Evolutionary conservation across 1,140 invertebrate genomes (phyloP).

Genomic region (Solen grandis): DNA sequence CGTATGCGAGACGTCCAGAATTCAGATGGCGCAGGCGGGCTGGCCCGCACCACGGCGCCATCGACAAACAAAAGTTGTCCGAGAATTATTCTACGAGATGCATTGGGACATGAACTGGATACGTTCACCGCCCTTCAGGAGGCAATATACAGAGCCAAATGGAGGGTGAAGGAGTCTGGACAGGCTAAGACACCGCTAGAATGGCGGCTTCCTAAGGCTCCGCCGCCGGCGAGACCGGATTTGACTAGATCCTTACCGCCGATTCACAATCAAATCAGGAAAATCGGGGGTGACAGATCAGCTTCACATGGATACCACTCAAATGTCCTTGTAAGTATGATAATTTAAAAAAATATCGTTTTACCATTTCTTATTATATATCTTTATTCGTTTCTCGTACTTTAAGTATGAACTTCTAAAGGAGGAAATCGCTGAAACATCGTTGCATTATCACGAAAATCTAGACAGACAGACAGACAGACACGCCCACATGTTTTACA

Average conservation of each 20-base stretch:
- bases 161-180: conserved; percentile 62
- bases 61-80: conserved; percentile 43
- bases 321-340: conserved; percentile 28
- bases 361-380: too few relatives aligned
- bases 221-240: conserved; percentile 71
- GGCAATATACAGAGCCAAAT: conserved; percentile 73
- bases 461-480: too few relatives aligned
- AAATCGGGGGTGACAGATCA: not conserved
- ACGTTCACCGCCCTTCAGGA: conserved; percentile 75
- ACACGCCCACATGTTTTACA: too few relatives aligned
- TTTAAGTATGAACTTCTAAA: too few relatives aligned
- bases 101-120: conserved; percentile 65
- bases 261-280: not conserved
- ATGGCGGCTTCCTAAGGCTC: conserved; percentile 75
- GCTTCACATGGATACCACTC: not conserved
- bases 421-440: too few relatives aligned
- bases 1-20: conserved; percentile 13
- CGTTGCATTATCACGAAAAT: too few relatives aligned
- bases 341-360: too few relatives aligned
- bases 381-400: too few relatives aligned
- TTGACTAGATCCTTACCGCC: conserved; percentile 64
- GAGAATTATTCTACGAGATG: conserved; percentile 66
- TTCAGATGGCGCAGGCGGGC: not conserved
- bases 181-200: conserved; percentile 64
- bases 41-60: not conserved